phyloP scores from a whole-genome alignment of 2,113 vertebrate genomes.

The Daboia siamensis region DNA sequence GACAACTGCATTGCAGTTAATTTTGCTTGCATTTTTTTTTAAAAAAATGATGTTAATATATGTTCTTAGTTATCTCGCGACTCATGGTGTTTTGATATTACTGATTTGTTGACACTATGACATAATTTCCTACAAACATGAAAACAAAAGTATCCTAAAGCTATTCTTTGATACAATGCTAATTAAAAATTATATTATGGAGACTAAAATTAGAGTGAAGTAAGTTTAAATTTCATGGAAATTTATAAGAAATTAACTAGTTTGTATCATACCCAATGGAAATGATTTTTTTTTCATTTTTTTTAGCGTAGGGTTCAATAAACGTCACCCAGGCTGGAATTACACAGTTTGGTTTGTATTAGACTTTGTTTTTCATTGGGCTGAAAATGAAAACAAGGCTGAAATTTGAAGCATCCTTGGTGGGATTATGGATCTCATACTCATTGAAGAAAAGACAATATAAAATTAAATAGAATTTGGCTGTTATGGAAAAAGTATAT shows the following conservation, averaged over 20 bases:
- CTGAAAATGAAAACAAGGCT: not conserved
- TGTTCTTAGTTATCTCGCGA: not conserved
- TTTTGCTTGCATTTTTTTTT: not conserved
- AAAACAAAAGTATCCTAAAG: not conserved
- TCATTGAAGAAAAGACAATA: not conserved
- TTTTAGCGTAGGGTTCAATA: not conserved
- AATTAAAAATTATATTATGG: not conserved
- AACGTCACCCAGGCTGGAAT: not conserved
- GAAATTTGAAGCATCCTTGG: not conserved
- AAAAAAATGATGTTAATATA: not conserved
- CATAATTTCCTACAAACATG: not conserved
- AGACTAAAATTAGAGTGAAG: not conserved
- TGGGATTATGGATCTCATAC: not conserved
- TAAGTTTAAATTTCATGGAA: not conserved
- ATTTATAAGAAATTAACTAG: not conserved
- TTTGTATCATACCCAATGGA: not conserved
- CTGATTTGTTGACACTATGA: not conserved
- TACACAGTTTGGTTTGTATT: not conserved
- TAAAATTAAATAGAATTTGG: not conserved
- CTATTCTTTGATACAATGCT: not conserved
- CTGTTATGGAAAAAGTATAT: not conserved
- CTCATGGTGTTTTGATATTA: not conserved
- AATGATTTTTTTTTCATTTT: not conserved
- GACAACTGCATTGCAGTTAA: conserved; percentile 24
- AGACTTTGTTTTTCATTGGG: not conserved